These are phyloP conservation scores for Saccostrea echinata DNA, from an alignment of 1,140 invertebrate species.

Conservation along the genomic window DNA sequence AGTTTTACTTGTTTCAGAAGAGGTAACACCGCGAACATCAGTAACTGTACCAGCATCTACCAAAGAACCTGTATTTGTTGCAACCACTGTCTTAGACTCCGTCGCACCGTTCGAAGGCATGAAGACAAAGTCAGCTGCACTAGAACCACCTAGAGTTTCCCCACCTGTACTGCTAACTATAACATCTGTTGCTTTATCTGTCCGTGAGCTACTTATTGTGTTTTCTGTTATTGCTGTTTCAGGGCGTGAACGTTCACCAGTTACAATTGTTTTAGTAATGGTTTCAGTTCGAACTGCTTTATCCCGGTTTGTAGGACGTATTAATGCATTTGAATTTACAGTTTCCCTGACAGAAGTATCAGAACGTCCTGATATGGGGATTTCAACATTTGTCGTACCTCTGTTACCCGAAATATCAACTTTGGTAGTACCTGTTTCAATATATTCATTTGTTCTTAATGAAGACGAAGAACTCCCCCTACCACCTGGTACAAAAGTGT, in stretches of 20 bases:
- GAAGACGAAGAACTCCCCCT: not conserved
- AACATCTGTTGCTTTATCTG: not conserved
- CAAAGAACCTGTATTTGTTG: not conserved
- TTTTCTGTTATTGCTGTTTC: not conserved
- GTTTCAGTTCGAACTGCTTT: not conserved
- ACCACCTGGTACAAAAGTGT: not conserved
- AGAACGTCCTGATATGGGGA: not conserved
- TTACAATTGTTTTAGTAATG: not conserved
- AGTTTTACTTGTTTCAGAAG: not conserved
- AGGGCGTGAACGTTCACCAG: not conserved
- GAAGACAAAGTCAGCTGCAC: not conserved
- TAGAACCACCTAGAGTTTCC: not conserved
- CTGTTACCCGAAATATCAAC: not conserved
- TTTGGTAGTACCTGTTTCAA: slow-evolving; percentile 13
- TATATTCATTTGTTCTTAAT: not conserved
- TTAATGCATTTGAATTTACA: not conserved
- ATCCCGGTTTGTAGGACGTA: not conserved
- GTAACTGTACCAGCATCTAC: not conserved
- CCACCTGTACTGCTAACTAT: not conserved
- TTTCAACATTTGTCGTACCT: not conserved
- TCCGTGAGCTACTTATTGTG: not conserved
- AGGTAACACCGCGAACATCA: not conserved
- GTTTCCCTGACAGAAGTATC: not conserved
- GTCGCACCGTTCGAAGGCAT: not conserved
- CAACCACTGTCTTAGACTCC: not conserved